Base-by-base conservation (phyloP, 2,113 vertebrate species). In the Alethe castanea region DNA sequence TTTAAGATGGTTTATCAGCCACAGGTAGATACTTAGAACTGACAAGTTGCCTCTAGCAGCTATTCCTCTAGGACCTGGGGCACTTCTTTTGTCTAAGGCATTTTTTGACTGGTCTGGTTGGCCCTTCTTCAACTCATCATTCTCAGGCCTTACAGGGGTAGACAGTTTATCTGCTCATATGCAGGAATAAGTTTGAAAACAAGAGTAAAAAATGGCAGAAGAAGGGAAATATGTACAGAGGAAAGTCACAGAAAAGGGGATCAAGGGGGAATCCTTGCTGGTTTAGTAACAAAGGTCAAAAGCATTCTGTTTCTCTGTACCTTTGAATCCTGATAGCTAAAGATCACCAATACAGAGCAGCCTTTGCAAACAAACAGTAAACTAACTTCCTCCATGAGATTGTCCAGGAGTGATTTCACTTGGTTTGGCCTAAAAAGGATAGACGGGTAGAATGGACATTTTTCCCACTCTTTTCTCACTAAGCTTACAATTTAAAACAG, bases 141-240 rank as follows among this genome's bases (percentile, higher is more conserved):
- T 71, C 57, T 59, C 35, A 78, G 45, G 19, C 11, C 22, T 23
- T 62, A 28, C 5, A 71, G 35, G 66, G 13, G 25, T 23, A 67
- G 9, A 24, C 0, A 0, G 10, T 44, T 33, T 85, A 2, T 53
- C 61, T 81, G 7, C 14, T 70, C 11, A 36, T 6, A 13, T 5
- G 11, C 2, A 26, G 36, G 26, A 82, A 50, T 67, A 42, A 59
- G 56, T 80, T 61, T 56, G 71, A 80, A 72, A 35, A 40, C 2
- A 23, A 61, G 10, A 61, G 11, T 60, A 8, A 73, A 73, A 87
- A 88, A 65, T 16, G 2, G 14, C 17, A 81, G 19, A 57, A 42
- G 8, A 59, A 59, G 11, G 25, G 12, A 71, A 45, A 54, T 8
- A 76, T 3, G 3, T 59, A 14, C 9, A 45, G 38, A 64, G 2